phyloP scores from a whole-genome alignment of 2,888 invertebrate species.

The Acleris literana region DNA sequence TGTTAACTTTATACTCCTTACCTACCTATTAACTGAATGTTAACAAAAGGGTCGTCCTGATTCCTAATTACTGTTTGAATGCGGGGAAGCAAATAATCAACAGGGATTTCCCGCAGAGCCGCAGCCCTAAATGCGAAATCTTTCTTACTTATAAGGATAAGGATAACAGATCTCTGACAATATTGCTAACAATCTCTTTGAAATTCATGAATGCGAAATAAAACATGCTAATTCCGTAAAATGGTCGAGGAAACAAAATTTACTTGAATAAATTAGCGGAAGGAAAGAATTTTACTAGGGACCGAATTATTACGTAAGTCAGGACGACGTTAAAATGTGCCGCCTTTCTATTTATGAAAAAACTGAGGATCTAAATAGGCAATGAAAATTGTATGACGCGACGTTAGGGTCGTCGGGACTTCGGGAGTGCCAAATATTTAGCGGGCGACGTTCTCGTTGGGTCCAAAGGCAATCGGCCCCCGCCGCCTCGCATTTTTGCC shows the following conservation, averaged over 20 bases:
- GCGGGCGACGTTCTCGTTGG: slow-evolving; percentile 58
- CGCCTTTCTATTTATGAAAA: slow-evolving; percentile 44
- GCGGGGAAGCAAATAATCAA: slow-evolving; percentile 46
- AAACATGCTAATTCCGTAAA: slow-evolving; percentile 61
- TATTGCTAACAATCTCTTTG: slow-evolving; percentile 60
- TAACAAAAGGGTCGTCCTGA: slow-evolving; percentile 10
- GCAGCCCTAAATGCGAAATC: slow-evolving; percentile 47
- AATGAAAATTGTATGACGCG: slow-evolving; percentile 48
- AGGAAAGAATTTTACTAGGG: slow-evolving; percentile 46
- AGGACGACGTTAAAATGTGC: slow-evolving; percentile 42
- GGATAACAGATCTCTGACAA: slow-evolving; percentile 53
- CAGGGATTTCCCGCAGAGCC: slow-evolving; percentile 47
- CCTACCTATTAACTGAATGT: slow-evolving; percentile 10
- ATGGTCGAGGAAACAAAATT: slow-evolving; percentile 57
- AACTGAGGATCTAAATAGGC: slow-evolving; percentile 43
- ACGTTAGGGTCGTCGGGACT: slow-evolving; percentile 37
- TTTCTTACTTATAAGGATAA: slow-evolving; percentile 51
- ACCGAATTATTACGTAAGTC: slow-evolving; percentile 45
- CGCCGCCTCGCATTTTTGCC: slow-evolving; percentile 64
- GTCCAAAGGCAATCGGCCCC: slow-evolving; percentile 47
- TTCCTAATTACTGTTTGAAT: slow-evolving; percentile 15
- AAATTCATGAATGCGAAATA: slow-evolving; percentile 63
- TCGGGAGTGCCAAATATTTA: slow-evolving; percentile 61
- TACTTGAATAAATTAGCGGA: slow-evolving; percentile 55
- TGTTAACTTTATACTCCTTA: too few species aligned